Evolutionary conservation across 2,113 vertebrate genomes (phyloP), one percentile per base, ranked within the genome.

Genomic region (Calyptommatus sinebrachiatus): DNA sequence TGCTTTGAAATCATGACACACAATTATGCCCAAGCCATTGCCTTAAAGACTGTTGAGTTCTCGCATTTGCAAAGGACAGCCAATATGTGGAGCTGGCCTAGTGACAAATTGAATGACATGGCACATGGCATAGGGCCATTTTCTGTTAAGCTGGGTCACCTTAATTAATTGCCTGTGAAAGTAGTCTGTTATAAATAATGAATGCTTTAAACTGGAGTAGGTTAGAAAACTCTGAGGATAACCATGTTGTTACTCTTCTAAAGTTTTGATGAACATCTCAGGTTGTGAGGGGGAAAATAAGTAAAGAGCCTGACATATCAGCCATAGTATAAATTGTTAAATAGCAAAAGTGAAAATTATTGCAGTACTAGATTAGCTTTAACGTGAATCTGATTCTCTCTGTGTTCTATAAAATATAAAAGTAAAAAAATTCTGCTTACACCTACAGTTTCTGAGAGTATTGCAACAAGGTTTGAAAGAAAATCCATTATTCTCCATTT

Each of bases 91-190:
- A 69, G 1, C 46, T 1, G 0, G 73, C 18, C 20, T 83, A 0
- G 80, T 35, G 84, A 89, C 86, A 90, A 88, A 89, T 81, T 89
- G 87, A 5, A 73, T 0, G 0, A 74, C 87, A 73, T 83, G 84
- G 88, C 85, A 11, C 63, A 70, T 81, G 85, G 89, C 85, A 81
- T 45, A 14, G 68, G 35, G 1, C 85, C 7, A 14, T 69, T 81
- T 79, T 50, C 86, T 71, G 77, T 88, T 73, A 79, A 35, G 29
- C 57, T 50, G 0, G 77, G 50, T 85, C 0, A 46, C 48, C 80
- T 8, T 66, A 50, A 63, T 81, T 81, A 87, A 87, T 79, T 77
- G 14, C 71, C 22, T 0, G 0, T 75, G 82, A 80, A 41, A 88
- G 74, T 1, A 50, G 35, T 87, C 80, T 84, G 57, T 84, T 91